phyloP scores from a whole-genome alignment of 2,797 vertebrate genomes.

The Parauchenoglanis punctatus region DNA sequence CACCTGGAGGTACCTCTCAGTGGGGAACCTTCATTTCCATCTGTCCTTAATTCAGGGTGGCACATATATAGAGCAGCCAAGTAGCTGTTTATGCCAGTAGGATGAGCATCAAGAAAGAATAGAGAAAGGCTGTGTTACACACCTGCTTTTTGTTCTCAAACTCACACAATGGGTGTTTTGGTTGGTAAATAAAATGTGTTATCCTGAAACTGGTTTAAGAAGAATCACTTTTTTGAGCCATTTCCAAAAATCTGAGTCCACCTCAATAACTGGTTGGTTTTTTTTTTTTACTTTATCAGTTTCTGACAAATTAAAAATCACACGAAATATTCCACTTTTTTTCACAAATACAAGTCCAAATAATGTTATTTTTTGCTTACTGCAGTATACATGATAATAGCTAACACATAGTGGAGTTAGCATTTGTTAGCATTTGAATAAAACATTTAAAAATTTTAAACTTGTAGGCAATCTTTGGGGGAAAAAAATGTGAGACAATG shows the following conservation, averaged over 20 bases:
- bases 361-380: not conserved
- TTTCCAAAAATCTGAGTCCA: not conserved
- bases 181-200: not conserved
- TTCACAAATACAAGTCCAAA: not conserved
- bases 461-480: not conserved
- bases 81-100: slow-evolving; percentile 68
- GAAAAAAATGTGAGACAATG: not conserved
- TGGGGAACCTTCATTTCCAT: slow-evolving; percentile 76
- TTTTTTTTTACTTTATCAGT: not conserved
- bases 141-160: not conserved
- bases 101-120: not conserved
- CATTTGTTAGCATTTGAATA: not conserved
- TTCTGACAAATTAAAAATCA: not conserved
- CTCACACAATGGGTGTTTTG: not conserved
- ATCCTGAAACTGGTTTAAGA: slow-evolving; percentile 1
- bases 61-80: slow-evolving; percentile 69
- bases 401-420: not conserved
- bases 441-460: not conserved
- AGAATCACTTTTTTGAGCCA: not conserved
- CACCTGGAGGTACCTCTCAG: slow-evolving; percentile 80
- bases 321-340: not conserved
- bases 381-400: not conserved
- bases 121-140: not conserved
- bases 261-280: not conserved
- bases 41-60: slow-evolving; percentile 78